Conservation (phyloP, 2,113 vertebrate species). For the Tapirus terrestris region DNA sequence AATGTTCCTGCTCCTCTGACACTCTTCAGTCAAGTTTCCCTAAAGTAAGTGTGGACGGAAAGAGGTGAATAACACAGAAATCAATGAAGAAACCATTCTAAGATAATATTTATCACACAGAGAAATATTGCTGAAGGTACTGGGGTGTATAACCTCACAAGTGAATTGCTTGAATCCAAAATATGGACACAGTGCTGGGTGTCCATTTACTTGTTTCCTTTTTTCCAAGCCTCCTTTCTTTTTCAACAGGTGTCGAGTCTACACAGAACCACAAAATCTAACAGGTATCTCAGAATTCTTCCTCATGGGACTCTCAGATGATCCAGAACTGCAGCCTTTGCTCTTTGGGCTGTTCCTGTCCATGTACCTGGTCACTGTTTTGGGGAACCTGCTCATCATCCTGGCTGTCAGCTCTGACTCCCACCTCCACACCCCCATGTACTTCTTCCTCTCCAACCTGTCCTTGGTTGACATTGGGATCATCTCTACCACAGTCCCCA, state of each 20-base stretch:
- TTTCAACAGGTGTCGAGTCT: neutral
- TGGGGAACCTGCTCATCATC: neutral
- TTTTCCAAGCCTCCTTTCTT: neutral
- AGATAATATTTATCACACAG: neutral
- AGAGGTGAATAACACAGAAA: neutral
- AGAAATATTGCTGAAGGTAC: neutral
- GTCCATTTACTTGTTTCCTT: neutral
- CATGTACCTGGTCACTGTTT: no score
- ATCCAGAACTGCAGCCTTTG: no score
- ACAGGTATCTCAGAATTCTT: conserved; percentile 14
- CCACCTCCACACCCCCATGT: neutral
- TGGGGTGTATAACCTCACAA: neutral
- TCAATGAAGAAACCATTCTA: neutral
- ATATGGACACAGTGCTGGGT: neutral
- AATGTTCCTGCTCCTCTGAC: neutral
- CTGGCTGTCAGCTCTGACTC: neutral
- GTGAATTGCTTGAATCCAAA: neutral
- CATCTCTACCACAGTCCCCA: no score
- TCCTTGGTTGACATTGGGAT: neutral
- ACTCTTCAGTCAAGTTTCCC: neutral
- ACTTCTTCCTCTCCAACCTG: neutral
- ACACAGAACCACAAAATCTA: neutral
- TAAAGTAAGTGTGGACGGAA: neutral
- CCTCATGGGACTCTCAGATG: conserved; percentile 26
- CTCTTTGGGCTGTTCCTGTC: neutral